Conservation (phyloP, 2,888 invertebrate genomes). For the Amphipoea lucens region DNA sequence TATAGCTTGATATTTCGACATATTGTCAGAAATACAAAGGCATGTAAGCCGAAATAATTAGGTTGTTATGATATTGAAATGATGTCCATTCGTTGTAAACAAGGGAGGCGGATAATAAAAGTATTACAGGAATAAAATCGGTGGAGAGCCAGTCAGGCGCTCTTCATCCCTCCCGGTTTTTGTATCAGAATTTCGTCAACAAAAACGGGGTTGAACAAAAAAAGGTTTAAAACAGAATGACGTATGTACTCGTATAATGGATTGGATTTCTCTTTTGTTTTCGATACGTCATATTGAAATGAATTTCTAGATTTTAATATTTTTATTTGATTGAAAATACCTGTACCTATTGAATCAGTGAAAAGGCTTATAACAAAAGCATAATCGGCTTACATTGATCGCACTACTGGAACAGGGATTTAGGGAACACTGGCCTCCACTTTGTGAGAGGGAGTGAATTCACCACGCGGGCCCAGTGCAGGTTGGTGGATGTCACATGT, state of each 20-base stretch:
- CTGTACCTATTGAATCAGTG: background rate
- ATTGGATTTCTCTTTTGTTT: background rate
- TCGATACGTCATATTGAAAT: background rate
- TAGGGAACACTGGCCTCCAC: background rate
- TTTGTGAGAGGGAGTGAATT: background rate
- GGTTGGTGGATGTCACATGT: background rate
- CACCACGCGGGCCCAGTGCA: background rate
- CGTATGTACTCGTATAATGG: background rate
- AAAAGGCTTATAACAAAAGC: background rate
- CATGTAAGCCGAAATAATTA: conserved; percentile 10
- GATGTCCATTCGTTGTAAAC: conserved; percentile 11
- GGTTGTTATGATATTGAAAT: background rate
- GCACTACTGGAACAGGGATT: background rate
- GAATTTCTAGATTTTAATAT: background rate
- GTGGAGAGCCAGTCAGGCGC: background rate
- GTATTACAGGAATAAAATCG: background rate
- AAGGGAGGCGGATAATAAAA: background rate
- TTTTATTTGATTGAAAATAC: background rate
- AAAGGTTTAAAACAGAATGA: background rate
- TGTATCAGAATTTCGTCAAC: background rate
- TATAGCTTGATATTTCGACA: background rate
- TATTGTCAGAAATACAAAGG: background rate
- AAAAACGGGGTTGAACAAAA: background rate
- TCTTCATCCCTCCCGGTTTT: background rate
- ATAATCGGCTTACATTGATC: background rate